These are phyloP conservation scores for Biston stratarius DNA, from an alignment of 2,888 invertebrate genomes.

Conservation along the genomic window DNA sequence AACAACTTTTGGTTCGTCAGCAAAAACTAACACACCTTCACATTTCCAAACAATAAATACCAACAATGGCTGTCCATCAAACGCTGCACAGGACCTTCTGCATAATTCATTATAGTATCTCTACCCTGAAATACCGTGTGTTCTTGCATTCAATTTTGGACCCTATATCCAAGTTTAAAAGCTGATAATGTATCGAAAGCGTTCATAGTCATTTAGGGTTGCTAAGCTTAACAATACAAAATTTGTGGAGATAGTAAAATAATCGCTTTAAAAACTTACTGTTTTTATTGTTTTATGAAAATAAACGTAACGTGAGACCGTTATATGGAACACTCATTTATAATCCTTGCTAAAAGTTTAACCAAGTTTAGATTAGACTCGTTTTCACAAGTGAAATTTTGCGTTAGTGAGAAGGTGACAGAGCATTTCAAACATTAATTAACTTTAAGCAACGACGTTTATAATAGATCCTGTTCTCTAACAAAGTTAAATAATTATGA, in stretches of 20 bases:
- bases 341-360: no score
- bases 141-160: background rate
- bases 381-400: no score
- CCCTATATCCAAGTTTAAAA: background rate
- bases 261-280: background rate
- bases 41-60: conserved; percentile 9
- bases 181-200: background rate
- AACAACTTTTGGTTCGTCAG: background rate
- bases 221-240: background rate
- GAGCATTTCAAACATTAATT: no score
- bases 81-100: conserved; percentile 15
- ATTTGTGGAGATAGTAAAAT: background rate
- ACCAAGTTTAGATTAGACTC: no score
- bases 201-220: background rate
- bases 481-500: no score
- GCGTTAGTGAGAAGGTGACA: no score
- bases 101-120: conserved; percentile 20
- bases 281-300: no score
- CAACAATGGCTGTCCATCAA: conserved; percentile 23
- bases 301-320: no score
- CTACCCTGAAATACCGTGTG: background rate
- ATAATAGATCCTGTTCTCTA: no score
- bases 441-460: no score
- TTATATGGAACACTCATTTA: no score
- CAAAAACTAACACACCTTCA: conserved; percentile 1